Evolutionary conservation across 2,888 invertebrate genomes (phyloP).

Genomic region (Neoitamus cyanurus): DNA sequence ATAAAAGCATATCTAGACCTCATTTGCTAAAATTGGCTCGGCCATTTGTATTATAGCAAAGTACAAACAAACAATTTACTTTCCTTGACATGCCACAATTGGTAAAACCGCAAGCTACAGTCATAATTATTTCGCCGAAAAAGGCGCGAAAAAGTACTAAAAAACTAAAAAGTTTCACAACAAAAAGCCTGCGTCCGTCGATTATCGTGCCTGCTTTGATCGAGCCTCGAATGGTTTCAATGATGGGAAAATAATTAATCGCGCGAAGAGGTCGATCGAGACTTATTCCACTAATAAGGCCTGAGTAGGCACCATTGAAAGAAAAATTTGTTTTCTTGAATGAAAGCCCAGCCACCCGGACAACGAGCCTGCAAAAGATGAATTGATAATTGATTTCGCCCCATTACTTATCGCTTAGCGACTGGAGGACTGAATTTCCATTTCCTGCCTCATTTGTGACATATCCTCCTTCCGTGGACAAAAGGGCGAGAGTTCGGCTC

Average conservation of each 20-base stretch:
- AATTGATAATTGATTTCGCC: conserved; percentile 30
- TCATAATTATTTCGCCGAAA: too few species aligned
- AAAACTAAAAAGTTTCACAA: background rate
- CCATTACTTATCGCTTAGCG: conserved; percentile 31
- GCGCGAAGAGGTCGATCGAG: background rate
- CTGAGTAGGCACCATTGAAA: background rate
- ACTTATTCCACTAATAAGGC: background rate
- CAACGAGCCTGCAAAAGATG: background rate
- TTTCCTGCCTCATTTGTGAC: conserved; percentile 28
- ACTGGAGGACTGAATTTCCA: conserved; percentile 14
- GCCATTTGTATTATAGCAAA: too few species aligned
- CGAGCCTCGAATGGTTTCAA: background rate
- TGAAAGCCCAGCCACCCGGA: background rate
- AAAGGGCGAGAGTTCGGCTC: background rate
- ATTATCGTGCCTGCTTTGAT: background rate
- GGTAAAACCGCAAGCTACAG: too few species aligned
- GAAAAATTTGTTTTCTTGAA: background rate
- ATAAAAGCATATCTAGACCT: background rate
- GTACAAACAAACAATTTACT: background rate
- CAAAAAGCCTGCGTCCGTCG: too few species aligned
- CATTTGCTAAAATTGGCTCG: background rate
- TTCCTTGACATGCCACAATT: too few species aligned
- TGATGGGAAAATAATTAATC: conserved; percentile 34
- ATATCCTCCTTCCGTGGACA: conserved; percentile 22
- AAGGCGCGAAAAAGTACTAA: background rate